Evolutionary conservation across 1,140 invertebrate species (phyloP), one percentile per base, ranked within the genome.

Genomic region (Bombus vancouverensis): DNA sequence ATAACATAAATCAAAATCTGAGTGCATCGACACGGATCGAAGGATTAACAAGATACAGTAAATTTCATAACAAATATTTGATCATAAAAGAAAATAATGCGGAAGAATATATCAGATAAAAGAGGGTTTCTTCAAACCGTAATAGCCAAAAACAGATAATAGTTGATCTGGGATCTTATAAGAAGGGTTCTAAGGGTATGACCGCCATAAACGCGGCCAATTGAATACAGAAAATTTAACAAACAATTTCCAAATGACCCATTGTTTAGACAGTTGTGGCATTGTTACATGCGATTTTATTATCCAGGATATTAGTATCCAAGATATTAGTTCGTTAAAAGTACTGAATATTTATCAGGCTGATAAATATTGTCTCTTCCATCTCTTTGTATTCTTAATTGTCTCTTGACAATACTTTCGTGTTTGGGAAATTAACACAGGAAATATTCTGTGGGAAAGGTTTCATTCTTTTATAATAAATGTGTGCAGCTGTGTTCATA

Each of bases 101-200:
- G 47, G 47, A 0, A 1, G 5, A 0, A 2, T 0, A 6, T 5
- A 0, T 8, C 0, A 6, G 18, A 0, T 18, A 53, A 18, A 2
- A 0, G 2, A 22, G 5, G 5, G 1, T 22, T 18, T 22, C 5
- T 18, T 53, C 0, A 22, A 53, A 53, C 6, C 18, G 0, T 0
- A 18, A 53, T 53, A 53, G 1, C 5, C 5, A 8, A 22, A 2
- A 0, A 22, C 18, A 22, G 5, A 0, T 47, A 47, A 18, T 18
- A 5, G 1, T 53, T 22, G 0, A 53, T 6, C 6, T 53, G 47
- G 0, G 18, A 22, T 53, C 0, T 22, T 12, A 12, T 62, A n/a
- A 4, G 1, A 12, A 28, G 28, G 1, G 0, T 28, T 3, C 0
- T 34, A 32, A 15, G 13, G 22, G 8, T 34, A 28, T 18, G 47